phyloP scores from a whole-genome alignment of 2,888 invertebrate species.

The Latheticus oryzae region DNA sequence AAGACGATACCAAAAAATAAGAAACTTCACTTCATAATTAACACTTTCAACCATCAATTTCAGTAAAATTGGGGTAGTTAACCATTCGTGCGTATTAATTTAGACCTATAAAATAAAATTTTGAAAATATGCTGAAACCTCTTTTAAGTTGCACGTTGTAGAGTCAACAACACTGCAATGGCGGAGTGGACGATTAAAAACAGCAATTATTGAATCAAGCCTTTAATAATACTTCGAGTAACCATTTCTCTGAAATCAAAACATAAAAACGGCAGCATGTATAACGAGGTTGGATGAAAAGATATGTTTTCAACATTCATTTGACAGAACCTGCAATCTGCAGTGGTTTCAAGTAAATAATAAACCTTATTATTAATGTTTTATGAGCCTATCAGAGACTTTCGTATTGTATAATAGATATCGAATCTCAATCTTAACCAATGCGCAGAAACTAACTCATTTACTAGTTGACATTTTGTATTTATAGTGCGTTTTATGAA shows the following conservation, averaged over 20 bases:
- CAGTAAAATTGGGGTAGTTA: slow-evolving; percentile 13
- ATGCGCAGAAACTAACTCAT: slow-evolving; percentile 54
- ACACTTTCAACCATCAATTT: slow-evolving; percentile 28
- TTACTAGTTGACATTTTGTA: slow-evolving; percentile 55
- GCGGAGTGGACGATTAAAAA: slow-evolving; percentile 39
- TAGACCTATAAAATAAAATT: slow-evolving; percentile 29
- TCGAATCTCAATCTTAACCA: slow-evolving; percentile 55
- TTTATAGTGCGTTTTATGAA: slow-evolving; percentile 55
- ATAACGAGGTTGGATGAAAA: slow-evolving; percentile 44
- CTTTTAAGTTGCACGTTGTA: slow-evolving; percentile 29
- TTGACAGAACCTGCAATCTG: slow-evolving; percentile 42
- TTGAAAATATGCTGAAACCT: slow-evolving; percentile 21
- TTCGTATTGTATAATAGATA: slow-evolving; percentile 50
- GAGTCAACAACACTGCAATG: slow-evolving; percentile 6
- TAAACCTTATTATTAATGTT: slow-evolving; percentile 43
- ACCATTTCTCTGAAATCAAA: slow-evolving; percentile 44
- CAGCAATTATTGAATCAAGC: slow-evolving; percentile 44
- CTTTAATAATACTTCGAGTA: slow-evolving; percentile 41
- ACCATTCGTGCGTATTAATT: slow-evolving; percentile 27
- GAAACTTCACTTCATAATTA: slow-evolving; percentile 14
- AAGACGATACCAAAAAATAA: neutral
- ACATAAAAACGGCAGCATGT: slow-evolving; percentile 41
- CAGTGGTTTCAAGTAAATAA: slow-evolving; percentile 46
- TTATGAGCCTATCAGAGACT: slow-evolving; percentile 33
- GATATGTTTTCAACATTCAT: slow-evolving; percentile 39